A percentile compares a stretch with the other conserved stretches of the same genome.
Conservation (phyloP, 2,113 vertebrate species). For the Brienomyrus brachyistius region DNA sequence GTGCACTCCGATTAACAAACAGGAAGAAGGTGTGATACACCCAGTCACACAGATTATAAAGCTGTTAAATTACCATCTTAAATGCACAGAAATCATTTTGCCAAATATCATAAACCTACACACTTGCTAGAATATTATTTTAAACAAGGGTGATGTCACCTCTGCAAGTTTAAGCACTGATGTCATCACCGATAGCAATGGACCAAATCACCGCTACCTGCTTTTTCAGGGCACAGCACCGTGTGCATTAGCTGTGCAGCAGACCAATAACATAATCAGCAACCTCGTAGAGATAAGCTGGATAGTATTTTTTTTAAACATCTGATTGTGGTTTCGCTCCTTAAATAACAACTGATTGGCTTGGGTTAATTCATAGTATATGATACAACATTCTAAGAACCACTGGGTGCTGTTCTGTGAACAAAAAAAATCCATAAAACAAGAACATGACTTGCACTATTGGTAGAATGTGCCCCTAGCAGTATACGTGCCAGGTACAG, state of each 20-base stretch:
- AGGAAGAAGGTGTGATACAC: neutral
- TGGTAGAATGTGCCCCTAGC: neutral
- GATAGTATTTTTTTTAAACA: neutral
- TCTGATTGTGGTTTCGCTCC: neutral
- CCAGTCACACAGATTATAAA: neutral
- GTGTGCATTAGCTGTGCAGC: neutral
- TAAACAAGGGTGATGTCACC: neutral
- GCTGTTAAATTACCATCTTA: neutral
- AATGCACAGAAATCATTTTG: neutral
- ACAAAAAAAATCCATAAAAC: neutral
- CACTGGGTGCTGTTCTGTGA: neutral
- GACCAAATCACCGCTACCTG: neutral
- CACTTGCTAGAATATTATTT: neutral
- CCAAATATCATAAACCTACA: neutral
- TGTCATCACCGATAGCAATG: neutral
- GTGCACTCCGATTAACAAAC: neutral
- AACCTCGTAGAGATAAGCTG: neutral
- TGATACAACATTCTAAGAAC: neutral
- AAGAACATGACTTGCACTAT: conserved; percentile 1
- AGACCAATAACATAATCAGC: neutral
- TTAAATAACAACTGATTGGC: neutral
- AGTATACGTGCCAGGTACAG: neutral
- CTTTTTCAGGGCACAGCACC: neutral
- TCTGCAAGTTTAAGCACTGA: neutral
- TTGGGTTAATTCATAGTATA: neutral